Evolutionary conservation across 2,797 vertebrate species (phyloP).

Genomic region (Danio albolineatus): DNA sequence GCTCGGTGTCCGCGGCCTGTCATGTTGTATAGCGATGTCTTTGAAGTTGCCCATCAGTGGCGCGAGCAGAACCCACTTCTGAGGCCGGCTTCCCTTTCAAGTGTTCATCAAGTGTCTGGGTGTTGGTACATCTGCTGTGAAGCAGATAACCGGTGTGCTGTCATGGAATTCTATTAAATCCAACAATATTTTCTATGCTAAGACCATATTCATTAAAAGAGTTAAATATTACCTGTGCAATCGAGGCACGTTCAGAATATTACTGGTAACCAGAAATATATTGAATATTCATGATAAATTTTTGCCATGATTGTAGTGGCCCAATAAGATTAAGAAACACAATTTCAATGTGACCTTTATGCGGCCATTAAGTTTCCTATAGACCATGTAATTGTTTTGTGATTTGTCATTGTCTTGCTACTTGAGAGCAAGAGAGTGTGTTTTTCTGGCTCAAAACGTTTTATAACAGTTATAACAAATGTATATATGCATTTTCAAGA

Average conservation of each 20-base stretch:
- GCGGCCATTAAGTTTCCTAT: conserved; percentile 10
- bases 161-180: conserved; percentile 66
- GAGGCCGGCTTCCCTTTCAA: conserved; percentile 77
- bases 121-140: conserved; percentile 75
- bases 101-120: conserved; percentile 76
- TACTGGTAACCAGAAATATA: background rate
- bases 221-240: background rate
- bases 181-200: conserved; percentile 38
- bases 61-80: conserved; percentile 74
- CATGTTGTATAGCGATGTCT: conserved; percentile 75
- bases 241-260: background rate
- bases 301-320: background rate
- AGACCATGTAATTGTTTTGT: conserved; percentile 6
- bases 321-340: conserved; percentile 1
- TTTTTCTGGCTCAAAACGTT: background rate
- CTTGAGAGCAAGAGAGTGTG: background rate
- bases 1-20: conserved; percentile 70
- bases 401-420: background rate
- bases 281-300: conserved; percentile 5
- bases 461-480: no score
- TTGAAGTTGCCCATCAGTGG: conserved; percentile 78
- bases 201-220: conserved; percentile 19
- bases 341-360: background rate
- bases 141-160: conserved; percentile 72
- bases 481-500: no score